phyloP scores from a whole-genome alignment of 1,140 invertebrate genomes.

The Apis dorsata region DNA sequence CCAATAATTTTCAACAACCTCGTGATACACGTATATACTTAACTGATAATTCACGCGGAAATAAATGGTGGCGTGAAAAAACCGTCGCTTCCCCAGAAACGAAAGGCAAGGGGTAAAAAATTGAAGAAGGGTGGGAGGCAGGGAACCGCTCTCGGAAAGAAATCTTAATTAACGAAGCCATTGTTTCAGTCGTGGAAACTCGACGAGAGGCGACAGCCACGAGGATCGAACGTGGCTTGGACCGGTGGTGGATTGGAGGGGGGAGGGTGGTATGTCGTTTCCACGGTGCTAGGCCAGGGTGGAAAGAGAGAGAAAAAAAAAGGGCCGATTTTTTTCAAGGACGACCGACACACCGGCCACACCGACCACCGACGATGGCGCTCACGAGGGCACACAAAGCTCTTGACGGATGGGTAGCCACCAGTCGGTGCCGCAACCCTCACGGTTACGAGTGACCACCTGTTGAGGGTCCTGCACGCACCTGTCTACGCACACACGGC shows the following conservation, averaged over 20 bases:
- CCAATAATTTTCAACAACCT: neutral
- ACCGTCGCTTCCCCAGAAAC: neutral
- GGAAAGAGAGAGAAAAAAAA: conserved; percentile 60
- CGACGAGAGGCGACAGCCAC: conserved; percentile 61
- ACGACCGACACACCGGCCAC: conserved; percentile 67
- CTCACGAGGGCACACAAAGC: conserved; percentile 76
- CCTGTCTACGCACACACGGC: conserved; percentile 74
- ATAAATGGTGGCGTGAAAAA: neutral
- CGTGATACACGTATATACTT: neutral
- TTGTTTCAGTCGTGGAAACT: conserved; percentile 75
- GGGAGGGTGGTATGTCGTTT: conserved; percentile 35
- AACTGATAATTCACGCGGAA: neutral
- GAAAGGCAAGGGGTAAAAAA: neutral
- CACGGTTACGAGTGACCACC: conserved; percentile 76
- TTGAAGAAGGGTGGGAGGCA: neutral
- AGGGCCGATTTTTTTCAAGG: conserved; percentile 66
- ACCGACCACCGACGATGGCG: conserved; percentile 60
- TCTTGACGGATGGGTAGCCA: conserved; percentile 78
- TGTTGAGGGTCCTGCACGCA: conserved; percentile 76
- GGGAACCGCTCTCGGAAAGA: conserved; percentile 62
- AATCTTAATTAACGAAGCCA: conserved; percentile 78
- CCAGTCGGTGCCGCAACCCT: conserved; percentile 71
- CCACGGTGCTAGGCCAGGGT: conserved; percentile 25
- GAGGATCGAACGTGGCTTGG: conserved; percentile 53
- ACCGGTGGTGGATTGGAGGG: conserved; percentile 9